Base-by-base conservation (phyloP, 2,888 invertebrate species). In the Thyatira batis region DNA sequence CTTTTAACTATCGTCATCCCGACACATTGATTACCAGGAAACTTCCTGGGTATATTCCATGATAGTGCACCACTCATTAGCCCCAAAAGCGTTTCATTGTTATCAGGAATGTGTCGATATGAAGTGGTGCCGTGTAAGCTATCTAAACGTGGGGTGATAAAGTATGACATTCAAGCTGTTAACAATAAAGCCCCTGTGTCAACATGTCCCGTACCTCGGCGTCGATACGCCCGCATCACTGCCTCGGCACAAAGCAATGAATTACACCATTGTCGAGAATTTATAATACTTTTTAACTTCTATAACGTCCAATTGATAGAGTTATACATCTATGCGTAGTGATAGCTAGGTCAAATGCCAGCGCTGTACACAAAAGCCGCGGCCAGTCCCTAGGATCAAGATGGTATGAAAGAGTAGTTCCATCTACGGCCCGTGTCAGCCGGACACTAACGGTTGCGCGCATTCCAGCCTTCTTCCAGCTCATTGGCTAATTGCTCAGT, bases 391-490 rank as follows among this genome's bases (percentile, higher is more conserved):
- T 49, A 59, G 57, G 60, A 58, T 55, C 63, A 54, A 60, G 65
- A 67, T 67, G 60, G 65, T 69, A 67, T 63, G 60, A 70, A 73
- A 77, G 78, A 78, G 76, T 79, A 81, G 63, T 78, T 73, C 82
- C 82, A 80, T 83, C 80, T 86, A 85, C 63, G 85, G 84, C 67
- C 57, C 63, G 64, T 53, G 54, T 53, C 67, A 79, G 80, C 84
- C 89, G 91, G 89, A 88, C 81, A 64, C 80, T 90, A 90, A 91
- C 91, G 91, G 91, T 88, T 69, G 85, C 74, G 76, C 85, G 83
- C 90, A 90, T 90, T 85, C 83, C 80, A 58, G 66, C 75, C 73
- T 71, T 71, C 74, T 68, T 58, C 64, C 68, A 69, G 57, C 66
- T 68, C 74, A 71, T 78, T 78, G 74, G 79, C 84, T 89, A 90